phyloP scores from a whole-genome alignment of 2,113 vertebrate genomes.

The Oncorhynchus tshawytscha region DNA sequence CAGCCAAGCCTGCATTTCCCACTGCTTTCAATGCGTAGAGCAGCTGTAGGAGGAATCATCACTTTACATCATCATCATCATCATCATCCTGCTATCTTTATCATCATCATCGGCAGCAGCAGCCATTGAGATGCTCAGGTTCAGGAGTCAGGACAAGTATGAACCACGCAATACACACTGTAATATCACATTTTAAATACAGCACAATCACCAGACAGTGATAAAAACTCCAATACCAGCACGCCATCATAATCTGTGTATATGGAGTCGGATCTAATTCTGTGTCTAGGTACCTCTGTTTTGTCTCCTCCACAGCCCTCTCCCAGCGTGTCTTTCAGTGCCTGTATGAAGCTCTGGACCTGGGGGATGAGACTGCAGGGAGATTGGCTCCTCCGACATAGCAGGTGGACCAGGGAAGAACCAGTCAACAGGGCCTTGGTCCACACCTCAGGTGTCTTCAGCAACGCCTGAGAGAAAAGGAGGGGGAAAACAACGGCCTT shows the following conservation, averaged over 20 bases:
- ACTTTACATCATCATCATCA: not conserved
- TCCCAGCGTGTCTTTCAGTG: constrained; percentile 66
- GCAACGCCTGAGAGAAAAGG: constrained; percentile 66
- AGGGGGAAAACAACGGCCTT: not conserved
- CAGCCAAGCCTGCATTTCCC: constrained; percentile 77
- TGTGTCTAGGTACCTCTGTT: constrained; percentile 14
- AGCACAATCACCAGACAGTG: too few species aligned
- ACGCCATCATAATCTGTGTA: not conserved
- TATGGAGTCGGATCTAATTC: constrained; percentile 53
- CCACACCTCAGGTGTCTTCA: constrained; percentile 63
- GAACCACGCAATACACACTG: too few species aligned
- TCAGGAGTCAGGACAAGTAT: too few species aligned
- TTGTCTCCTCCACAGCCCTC: constrained; percentile 57
- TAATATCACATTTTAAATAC: too few species aligned
- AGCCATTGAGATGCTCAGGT: not conserved
- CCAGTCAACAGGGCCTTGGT: constrained; percentile 72
- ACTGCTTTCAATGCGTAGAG: constrained; percentile 78
- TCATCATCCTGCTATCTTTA: not conserved
- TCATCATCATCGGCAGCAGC: not conserved
- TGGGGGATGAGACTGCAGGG: constrained; percentile 69
- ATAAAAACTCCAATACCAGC: not conserved
- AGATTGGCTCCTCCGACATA: constrained; percentile 67
- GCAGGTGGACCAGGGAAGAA: constrained; percentile 75
- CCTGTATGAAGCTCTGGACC: constrained; percentile 70
- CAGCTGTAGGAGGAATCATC: constrained; percentile 59